Evolutionary conservation across 2,888 invertebrate species (phyloP).

Genomic region (Lasioglossum pauxillum): DNA sequence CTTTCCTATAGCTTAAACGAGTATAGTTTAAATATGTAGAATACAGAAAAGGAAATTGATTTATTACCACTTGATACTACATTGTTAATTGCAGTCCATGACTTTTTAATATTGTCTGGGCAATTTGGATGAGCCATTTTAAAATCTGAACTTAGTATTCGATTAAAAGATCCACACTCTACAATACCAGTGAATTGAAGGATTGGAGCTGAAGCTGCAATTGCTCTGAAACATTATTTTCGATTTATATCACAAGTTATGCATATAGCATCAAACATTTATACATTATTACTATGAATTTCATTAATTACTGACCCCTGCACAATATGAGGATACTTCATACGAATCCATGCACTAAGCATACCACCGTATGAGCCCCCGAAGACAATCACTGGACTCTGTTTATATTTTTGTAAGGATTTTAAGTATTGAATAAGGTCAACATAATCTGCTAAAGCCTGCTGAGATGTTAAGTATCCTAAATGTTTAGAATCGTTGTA

Average conservation of each 20-base stretch:
- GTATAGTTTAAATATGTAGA: neutral
- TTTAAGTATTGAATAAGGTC: slow-evolving; percentile 90
- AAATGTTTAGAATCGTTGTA: slow-evolving; percentile 88
- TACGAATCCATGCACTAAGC: slow-evolving; percentile 97
- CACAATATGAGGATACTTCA: slow-evolving; percentile 97
- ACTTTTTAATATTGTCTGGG: slow-evolving; percentile 89
- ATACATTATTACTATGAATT: neutral
- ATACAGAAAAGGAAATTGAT: neutral
- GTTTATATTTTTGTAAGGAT: slow-evolving; percentile 80
- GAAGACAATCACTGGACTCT: slow-evolving; percentile 93
- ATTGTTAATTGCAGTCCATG: slow-evolving; percentile 90
- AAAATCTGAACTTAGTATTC: slow-evolving; percentile 93
- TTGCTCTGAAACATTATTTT: slow-evolving; percentile 87
- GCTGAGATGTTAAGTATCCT: slow-evolving; percentile 94
- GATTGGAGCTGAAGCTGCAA: slow-evolving; percentile 97
- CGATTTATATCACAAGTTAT: neutral
- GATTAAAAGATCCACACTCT: slow-evolving; percentile 91
- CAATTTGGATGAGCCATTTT: slow-evolving; percentile 87
- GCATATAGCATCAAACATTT: neutral
- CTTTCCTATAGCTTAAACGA: neutral
- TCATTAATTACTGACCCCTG: slow-evolving; percentile 86
- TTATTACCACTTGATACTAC: slow-evolving; percentile 85
- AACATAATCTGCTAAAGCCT: slow-evolving; percentile 97
- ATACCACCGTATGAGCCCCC: slow-evolving; percentile 98
- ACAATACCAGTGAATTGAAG: slow-evolving; percentile 93